Percentiles rank a stretch among this genome's conserved stretches.
Evolutionary conservation across 2,888 invertebrate species (phyloP).

Genomic region (Ormyrus nitidulus): DNA sequence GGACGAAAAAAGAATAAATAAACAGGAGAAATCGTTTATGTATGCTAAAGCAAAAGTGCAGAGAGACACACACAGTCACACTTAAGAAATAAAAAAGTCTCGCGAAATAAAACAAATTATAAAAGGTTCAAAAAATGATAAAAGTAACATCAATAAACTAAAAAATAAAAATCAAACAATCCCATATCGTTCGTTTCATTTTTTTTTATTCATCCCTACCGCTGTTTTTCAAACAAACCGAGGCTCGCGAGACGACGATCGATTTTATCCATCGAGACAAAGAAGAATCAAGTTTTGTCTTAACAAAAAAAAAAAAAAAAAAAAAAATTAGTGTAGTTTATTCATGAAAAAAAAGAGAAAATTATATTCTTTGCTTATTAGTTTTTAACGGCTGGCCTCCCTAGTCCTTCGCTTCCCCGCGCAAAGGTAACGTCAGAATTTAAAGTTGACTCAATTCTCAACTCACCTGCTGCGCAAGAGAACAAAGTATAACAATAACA

Average conservation of each 20-base stretch:
- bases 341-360: constrained; percentile 40
- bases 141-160: constrained; percentile 38
- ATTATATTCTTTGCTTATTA: constrained; percentile 38
- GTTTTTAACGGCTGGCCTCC: constrained; percentile 73
- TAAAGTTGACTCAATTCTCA: constrained; percentile 75
- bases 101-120: constrained; percentile 51
- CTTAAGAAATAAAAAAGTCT: constrained; percentile 54
- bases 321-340: constrained; percentile 10
- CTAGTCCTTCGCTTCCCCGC: constrained; percentile 75
- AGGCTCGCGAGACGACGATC: constrained; percentile 54
- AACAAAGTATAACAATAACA: constrained; percentile 66
- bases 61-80: constrained; percentile 59
- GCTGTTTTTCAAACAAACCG: constrained; percentile 40
- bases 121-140: constrained; percentile 19
- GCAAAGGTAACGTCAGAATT: constrained; percentile 72
- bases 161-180: constrained; percentile 23
- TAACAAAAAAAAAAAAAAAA: constrained; percentile 34
- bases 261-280: constrained; percentile 59
- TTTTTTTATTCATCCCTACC: constrained; percentile 44
- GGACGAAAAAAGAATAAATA: constrained; percentile 46
- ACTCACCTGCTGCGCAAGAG: constrained; percentile 74
- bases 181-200: constrained; percentile 38
- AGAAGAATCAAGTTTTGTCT: constrained; percentile 43
- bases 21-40: constrained; percentile 48
- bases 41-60: constrained; percentile 57